phyloP scores from a whole-genome alignment of 64 coral and sea anemone genomes.

The Orbicella faveolata region DNA sequence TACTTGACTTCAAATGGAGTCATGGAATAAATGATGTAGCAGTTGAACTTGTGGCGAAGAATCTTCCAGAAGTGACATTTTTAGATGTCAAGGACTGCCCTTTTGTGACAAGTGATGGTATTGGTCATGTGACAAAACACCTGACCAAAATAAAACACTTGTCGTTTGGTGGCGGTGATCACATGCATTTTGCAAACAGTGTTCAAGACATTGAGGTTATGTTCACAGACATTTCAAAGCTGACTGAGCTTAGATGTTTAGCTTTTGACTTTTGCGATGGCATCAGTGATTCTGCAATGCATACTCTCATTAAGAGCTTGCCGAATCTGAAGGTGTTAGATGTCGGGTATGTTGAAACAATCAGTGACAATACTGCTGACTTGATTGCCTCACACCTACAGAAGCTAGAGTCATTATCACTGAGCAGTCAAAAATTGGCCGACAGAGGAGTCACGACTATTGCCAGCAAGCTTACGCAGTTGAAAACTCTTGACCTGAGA shows the following conservation, averaged over 20 bases:
- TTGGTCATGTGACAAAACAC: constrained; percentile 57
- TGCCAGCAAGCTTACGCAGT: constrained; percentile 69
- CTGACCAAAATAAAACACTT: constrained; percentile 74
- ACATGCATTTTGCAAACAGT: constrained; percentile 73
- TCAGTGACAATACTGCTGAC: constrained; percentile 76
- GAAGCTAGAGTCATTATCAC: constrained; percentile 76
- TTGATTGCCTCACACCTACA: constrained; percentile 71
- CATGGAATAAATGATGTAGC: constrained; percentile 71
- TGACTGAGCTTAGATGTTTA: constrained; percentile 78
- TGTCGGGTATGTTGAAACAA: constrained; percentile 88
- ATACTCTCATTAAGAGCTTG: constrained; percentile 66
- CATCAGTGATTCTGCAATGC: constrained; percentile 63
- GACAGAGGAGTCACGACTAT: constrained; percentile 72
- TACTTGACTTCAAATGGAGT: constrained; percentile 77
- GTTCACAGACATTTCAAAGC: constrained; percentile 70
- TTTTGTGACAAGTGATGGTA: constrained; percentile 78
- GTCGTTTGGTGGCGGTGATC: constrained; percentile 93
- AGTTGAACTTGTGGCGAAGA: constrained; percentile 59
- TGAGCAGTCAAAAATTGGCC: constrained; percentile 77
- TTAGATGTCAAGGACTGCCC: constrained; percentile 91
- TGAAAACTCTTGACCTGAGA: constrained; percentile 82
- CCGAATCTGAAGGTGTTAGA: constrained; percentile 73
- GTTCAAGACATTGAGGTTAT: constrained; percentile 68
- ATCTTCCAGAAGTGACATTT: constrained; percentile 67
- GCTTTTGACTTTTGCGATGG: constrained; percentile 77